phyloP scores from a whole-genome alignment of 2,888 invertebrate species.

The Tryphoninae sp. region DNA sequence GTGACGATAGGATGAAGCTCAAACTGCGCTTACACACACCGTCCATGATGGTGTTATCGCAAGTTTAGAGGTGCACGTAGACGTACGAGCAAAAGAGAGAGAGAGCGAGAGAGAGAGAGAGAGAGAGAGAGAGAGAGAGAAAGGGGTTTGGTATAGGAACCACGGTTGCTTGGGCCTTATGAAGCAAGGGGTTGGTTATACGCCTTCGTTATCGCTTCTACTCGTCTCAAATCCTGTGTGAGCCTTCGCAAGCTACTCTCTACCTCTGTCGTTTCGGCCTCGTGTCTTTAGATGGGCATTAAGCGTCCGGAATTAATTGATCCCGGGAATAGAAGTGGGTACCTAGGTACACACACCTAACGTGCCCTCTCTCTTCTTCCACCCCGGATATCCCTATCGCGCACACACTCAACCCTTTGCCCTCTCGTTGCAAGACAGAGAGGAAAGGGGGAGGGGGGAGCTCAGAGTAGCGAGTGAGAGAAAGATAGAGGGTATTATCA shows the following conservation, averaged over 20 bases:
- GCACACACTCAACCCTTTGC: constrained; percentile 59
- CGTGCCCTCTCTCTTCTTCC: constrained; percentile 47
- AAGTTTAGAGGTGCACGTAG: constrained; percentile 71
- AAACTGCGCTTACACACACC: constrained; percentile 34
- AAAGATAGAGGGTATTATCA: constrained; percentile 46
- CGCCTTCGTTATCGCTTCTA: constrained; percentile 60
- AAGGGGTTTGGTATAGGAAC: constrained; percentile 19
- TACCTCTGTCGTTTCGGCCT: constrained; percentile 45
- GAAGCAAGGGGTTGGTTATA: constrained; percentile 40
- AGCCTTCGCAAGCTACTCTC: constrained; percentile 46
- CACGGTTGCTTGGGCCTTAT: constrained; percentile 37
- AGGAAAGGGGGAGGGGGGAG: constrained; percentile 31
- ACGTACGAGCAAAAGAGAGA: constrained; percentile 73
- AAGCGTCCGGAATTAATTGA: constrained; percentile 80
- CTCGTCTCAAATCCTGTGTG: constrained; percentile 55
- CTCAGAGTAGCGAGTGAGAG: constrained; percentile 20
- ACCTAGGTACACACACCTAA: constrained; percentile 76
- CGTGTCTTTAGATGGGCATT: constrained; percentile 79
- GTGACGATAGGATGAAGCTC: constrained; percentile 68
- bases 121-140: constrained; percentile 62
- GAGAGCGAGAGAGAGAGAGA: constrained; percentile 45
- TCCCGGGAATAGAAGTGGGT: constrained; percentile 77
- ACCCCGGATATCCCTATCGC: constrained; percentile 14
- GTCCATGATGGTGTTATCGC: constrained; percentile 70
- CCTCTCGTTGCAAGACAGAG: constrained; percentile 65